phyloP scores from a whole-genome alignment of 2,888 invertebrate species.

The Lasius fuliginosus region DNA sequence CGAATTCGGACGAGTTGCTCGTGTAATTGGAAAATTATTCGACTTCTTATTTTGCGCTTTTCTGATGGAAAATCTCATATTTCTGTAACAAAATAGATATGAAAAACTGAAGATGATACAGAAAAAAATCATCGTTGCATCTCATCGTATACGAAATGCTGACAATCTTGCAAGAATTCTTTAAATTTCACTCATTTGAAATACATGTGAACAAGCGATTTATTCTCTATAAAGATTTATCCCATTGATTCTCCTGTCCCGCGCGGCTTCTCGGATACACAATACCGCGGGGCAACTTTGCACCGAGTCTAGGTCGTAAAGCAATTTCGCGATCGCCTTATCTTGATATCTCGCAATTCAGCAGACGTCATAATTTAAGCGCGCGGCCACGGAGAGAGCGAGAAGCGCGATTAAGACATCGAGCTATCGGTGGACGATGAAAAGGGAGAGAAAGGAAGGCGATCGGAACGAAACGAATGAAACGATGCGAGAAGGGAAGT shows the following conservation, averaged over 20 bases:
- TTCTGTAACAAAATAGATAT: not conserved
- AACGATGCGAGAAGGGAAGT: slow-evolving; percentile 13
- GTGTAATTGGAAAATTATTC: slow-evolving; percentile 34
- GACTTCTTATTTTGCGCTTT: slow-evolving; percentile 5
- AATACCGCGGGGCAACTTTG: not conserved
- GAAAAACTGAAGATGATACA: not conserved
- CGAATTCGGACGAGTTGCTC: slow-evolving; percentile 43
- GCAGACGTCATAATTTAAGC: slow-evolving; percentile 56
- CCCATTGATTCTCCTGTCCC: not conserved
- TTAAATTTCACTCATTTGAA: not conserved
- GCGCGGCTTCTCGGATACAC: not conserved
- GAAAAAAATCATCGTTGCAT: not conserved
- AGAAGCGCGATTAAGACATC: slow-evolving; percentile 57
- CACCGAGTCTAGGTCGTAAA: slow-evolving; percentile 28
- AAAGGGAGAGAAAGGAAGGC: not conserved
- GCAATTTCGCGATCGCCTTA: slow-evolving; percentile 51
- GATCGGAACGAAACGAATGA: slow-evolving; percentile 7
- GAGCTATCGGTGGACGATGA: slow-evolving; percentile 21
- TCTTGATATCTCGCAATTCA: slow-evolving; percentile 55
- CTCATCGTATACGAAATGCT: not conserved
- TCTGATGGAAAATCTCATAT: not conserved
- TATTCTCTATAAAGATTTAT: not conserved
- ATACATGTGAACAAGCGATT: not conserved
- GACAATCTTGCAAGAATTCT: not conserved
- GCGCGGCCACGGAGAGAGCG: not conserved